phyloP scores from a whole-genome alignment of 2,888 invertebrate genomes.

The Spodoptera exigua region DNA sequence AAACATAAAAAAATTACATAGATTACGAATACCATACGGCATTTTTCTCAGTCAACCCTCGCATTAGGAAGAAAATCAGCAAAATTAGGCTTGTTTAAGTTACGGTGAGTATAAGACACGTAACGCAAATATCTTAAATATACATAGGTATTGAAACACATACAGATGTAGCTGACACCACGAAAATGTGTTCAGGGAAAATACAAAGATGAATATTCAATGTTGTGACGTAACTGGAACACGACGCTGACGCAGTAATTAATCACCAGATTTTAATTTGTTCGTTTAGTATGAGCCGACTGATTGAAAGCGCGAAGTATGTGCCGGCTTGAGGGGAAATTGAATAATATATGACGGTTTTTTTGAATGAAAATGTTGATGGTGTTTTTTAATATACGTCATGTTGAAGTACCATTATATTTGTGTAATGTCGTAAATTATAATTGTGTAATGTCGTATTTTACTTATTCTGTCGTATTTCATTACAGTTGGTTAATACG shows the following conservation, averaged over 20 bases:
- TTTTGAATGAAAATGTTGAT: background rate
- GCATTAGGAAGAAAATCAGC: too few relatives aligned
- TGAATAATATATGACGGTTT: background rate
- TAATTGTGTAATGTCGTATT: too few relatives aligned
- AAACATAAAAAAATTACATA: too few relatives aligned
- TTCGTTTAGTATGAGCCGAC: conserved; percentile 4
- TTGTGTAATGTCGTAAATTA: too few relatives aligned
- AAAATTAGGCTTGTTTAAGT: too few relatives aligned
- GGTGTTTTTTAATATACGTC: background rate
- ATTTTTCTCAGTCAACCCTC: too few relatives aligned
- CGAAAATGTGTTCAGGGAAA: background rate
- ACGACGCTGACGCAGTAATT: conserved; percentile 10
- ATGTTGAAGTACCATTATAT: too few relatives aligned
- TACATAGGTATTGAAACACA: background rate
- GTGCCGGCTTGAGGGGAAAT: background rate
- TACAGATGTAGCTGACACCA: background rate
- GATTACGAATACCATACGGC: too few relatives aligned
- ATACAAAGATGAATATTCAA: conserved; percentile 10
- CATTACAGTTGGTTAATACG: too few relatives aligned
- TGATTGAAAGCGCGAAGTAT: conserved; percentile 21
- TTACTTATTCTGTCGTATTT: too few relatives aligned
- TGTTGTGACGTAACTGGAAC: conserved; percentile 2
- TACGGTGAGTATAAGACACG: too few relatives aligned
- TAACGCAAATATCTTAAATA: too few relatives aligned
- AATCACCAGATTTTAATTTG: conserved; percentile 37